phyloP scores from a whole-genome alignment of 2,113 vertebrate species.

The Grantiella picta region DNA sequence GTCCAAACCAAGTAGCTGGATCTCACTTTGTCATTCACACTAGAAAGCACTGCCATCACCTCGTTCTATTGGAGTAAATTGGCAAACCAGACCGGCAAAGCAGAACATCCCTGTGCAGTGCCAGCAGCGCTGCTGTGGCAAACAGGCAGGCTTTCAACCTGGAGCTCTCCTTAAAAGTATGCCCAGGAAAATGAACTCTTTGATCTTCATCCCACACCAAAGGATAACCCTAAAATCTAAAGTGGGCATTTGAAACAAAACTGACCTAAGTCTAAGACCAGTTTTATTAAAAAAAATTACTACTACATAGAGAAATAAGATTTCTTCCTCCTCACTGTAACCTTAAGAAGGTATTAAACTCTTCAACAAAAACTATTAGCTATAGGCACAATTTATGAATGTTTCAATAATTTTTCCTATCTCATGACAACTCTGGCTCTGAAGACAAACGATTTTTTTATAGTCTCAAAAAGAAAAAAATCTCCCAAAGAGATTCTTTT shows the following conservation, averaged over 20 bases:
- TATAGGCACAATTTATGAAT: neutral
- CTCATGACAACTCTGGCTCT: neutral
- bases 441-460: neutral
- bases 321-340: neutral
- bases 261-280: neutral
- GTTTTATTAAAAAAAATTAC: neutral
- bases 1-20: neutral
- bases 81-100: neutral
- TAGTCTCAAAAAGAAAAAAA: neutral
- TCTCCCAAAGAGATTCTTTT: neutral
- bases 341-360: neutral
- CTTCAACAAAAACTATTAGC: neutral
- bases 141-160: too few relatives aligned
- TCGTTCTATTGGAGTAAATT: neutral
- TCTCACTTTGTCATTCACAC: neutral
- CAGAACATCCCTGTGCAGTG: rapidly evolving
- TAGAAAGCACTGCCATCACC: neutral
- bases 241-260: neutral
- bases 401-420: neutral
- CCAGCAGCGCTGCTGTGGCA: neutral
- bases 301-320: neutral
- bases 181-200: neutral
- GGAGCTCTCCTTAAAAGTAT: neutral
- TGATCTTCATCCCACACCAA: neutral
- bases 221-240: neutral